Percentiles rank a stretch among this genome's conserved stretches.
Conservation (phyloP, 2,113 vertebrate species). For the Neofelis nebulosa region DNA sequence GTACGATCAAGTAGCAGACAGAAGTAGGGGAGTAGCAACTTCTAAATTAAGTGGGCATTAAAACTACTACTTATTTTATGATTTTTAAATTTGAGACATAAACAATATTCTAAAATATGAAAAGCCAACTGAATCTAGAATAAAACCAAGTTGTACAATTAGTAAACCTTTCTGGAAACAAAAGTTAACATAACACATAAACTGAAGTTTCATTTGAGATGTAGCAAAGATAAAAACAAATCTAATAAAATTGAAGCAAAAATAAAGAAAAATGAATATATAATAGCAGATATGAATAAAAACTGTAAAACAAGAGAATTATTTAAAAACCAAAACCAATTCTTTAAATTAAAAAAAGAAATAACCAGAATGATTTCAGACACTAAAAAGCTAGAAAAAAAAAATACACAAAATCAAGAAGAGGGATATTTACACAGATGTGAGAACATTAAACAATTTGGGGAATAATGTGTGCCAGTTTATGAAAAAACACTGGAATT, state of each 20-base stretch:
- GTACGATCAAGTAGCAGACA: background rate
- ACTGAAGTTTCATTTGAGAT: background rate
- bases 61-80: background rate
- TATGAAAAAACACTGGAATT: background rate
- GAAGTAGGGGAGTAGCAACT: background rate
- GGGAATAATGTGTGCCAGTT: background rate
- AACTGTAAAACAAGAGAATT: background rate
- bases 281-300: background rate
- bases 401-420: background rate
- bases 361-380: background rate
- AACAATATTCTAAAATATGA: background rate
- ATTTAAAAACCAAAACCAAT: background rate
- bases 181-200: background rate
- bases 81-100: background rate
- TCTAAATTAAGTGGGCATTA: background rate
- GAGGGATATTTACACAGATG: background rate
- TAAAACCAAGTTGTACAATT: background rate
- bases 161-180: background rate
- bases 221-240: background rate
- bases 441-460: background rate
- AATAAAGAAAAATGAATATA: background rate
- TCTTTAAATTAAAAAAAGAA: background rate
- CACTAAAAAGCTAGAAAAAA: background rate
- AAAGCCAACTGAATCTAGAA: background rate
- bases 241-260: background rate